Conservation (phyloP, 2,888 invertebrate species). For the Platerodrilus igneus region DNA sequence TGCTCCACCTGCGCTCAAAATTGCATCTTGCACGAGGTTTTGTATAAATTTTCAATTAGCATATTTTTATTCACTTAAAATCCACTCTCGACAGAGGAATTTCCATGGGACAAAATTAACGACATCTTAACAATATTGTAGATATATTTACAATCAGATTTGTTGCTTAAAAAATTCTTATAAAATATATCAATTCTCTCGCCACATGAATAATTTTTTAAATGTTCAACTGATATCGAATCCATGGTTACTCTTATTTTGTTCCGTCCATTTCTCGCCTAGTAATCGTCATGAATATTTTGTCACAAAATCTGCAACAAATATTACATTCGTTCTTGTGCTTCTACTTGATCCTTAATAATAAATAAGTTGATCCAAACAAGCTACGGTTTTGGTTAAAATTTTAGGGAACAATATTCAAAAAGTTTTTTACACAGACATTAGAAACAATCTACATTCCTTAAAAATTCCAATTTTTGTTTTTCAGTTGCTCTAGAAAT, state of each 20-base stretch:
- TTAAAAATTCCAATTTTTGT: slow-evolving; percentile 4
- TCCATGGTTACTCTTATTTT: too few relatives aligned
- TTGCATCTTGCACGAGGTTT: slow-evolving; percentile 2
- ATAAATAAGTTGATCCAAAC: too few relatives aligned
- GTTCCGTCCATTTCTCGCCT: background rate
- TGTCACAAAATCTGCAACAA: background rate
- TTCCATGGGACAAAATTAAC: slow-evolving; percentile 7
- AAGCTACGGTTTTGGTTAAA: too few relatives aligned
- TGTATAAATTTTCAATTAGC: slow-evolving; percentile 5
- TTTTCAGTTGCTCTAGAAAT: background rate
- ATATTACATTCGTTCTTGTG: background rate
- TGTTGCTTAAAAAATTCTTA: background rate
- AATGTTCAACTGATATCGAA: too few relatives aligned
- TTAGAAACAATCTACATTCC: slow-evolving; percentile 4
- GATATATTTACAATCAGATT: background rate
- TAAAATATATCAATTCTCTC: background rate
- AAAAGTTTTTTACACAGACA: background rate
- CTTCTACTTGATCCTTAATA: background rate
- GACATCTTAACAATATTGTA: background rate
- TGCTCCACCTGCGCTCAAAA: background rate
- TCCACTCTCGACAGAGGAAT: slow-evolving; percentile 3
- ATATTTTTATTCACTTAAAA: slow-evolving; percentile 7
- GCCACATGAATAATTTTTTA: too few relatives aligned
- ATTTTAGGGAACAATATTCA: too few relatives aligned
- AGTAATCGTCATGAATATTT: background rate